Evolutionary conservation across 2,113 vertebrate genomes (phyloP), one percentile per base, ranked within the genome.

Genomic region (Notothenia rossii): DNA sequence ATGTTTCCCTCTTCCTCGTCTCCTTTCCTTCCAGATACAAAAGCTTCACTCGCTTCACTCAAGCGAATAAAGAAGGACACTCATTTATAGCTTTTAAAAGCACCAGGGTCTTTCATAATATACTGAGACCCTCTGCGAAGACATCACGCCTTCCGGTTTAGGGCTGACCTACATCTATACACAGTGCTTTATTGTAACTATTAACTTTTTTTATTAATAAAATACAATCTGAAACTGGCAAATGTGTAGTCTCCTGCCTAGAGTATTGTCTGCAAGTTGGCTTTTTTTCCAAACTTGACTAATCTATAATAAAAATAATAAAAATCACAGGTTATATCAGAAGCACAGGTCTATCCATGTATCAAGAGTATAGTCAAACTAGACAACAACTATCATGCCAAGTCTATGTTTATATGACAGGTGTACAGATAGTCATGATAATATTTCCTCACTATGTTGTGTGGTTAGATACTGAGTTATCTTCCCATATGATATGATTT

Each of bases 371-470:
- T 83, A 88, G 63, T 86, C 83, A 75, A 87, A 83, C 81, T 81
- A 88, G 78, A 91, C 83, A 59, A 89, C 83, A 87, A 81, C 80
- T 79, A 90, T 85, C 91, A 90, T 89, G 88, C 89, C 81, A 69
- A 82, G 73, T 88, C 77, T 77, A 88, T 81, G 69, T 84, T 85
- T 84, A 83, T 89, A 53, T 85, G 89, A 78, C 84, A 86, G 69
- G 65, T 70, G 64, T 72, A 45, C 63, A 67, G 46, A 77, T 75
- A 79, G 74, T 77, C 72, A 71, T 75, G 63, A 78, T 43, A 59
- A 78, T 67, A 75, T 80, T 68, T 83, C 73, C 71, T 79, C 68
- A 64, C 70, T 64, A 73, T 75, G 79, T 81, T 59, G 71, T 51
- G 70, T 81, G 33, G 75, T 58, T 73, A 70, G 67, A 82, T 79